Percentiles rank a stretch among this genome's conserved stretches.
Conservation (phyloP, 2,888 invertebrate genomes). For the Erebia palarica region DNA sequence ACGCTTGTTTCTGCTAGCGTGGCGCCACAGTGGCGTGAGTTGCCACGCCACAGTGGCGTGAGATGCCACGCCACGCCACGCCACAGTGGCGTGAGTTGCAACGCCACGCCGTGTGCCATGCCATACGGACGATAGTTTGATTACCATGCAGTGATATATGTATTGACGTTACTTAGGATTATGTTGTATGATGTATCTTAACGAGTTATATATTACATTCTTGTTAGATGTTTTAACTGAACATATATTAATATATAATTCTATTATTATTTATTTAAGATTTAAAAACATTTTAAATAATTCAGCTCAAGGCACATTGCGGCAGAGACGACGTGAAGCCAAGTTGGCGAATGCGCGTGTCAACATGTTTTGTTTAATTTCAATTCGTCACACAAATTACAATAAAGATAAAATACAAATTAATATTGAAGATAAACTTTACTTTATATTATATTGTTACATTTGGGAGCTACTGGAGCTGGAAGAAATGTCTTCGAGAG, state of each 20-base stretch:
- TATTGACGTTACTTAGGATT: neutral
- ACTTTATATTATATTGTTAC: no score
- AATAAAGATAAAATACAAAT: no score
- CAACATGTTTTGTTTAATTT: no score
- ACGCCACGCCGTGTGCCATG: conserved; percentile 16
- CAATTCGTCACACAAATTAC: no score
- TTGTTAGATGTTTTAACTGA: conserved; percentile 23
- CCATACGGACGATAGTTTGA: conserved; percentile 25
- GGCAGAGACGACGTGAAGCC: no score
- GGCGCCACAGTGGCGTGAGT: neutral
- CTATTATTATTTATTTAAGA: neutral
- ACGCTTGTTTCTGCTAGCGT: conserved; percentile 72
- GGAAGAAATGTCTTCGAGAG: no score
- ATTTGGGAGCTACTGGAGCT: no score
- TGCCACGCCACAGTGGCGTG: neutral
- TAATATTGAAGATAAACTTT: no score
- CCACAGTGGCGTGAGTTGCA: neutral
- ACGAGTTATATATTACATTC: neutral
- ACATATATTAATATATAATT: neutral
- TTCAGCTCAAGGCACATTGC: no score
- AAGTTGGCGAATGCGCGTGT: no score
- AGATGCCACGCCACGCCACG: neutral
- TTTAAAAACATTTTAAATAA: no score
- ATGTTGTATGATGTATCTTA: neutral
- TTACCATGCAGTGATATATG: conserved; percentile 32